Evolutionary conservation across 1,140 invertebrate genomes (phyloP).

Genomic region (Maniola jurtina): DNA sequence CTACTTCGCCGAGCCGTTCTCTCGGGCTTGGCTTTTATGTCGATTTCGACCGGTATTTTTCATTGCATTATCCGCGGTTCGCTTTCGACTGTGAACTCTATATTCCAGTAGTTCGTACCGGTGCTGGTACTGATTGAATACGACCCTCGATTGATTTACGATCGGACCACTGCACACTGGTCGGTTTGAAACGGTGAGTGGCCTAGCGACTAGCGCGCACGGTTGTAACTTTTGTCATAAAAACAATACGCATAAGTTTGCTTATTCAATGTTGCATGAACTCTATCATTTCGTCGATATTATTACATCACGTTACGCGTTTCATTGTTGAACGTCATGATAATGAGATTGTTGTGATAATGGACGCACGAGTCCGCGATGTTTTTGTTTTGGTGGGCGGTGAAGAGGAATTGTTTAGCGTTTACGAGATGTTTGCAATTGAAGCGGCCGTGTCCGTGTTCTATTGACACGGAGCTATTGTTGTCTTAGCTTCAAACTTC

Average conservation of each 20-base stretch:
- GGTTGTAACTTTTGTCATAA: conserved; percentile 18
- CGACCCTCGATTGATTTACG: conserved; percentile 59
- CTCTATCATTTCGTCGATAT: conserved; percentile 24
- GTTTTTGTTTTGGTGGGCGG: conserved; percentile 47
- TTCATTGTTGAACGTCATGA: neutral
- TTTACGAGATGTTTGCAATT: conserved; percentile 52
- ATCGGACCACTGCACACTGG: conserved; percentile 37
- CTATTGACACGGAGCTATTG: conserved; percentile 60
- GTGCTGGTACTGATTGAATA: conserved; percentile 43
- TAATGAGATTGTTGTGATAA: conserved; percentile 5
- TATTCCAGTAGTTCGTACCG: conserved; percentile 47
- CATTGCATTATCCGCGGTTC: conserved; percentile 51
- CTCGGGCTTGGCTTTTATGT: conserved; percentile 36
- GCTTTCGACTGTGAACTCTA: conserved; percentile 44
- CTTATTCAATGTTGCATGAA: conserved; percentile 32
- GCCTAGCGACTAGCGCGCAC: conserved; percentile 20
- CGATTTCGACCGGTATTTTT: conserved; percentile 56
- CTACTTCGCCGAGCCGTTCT: conserved; percentile 42
- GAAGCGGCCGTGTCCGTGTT: conserved; percentile 51
- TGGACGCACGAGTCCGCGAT: conserved; percentile 7
- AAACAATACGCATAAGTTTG: conserved; percentile 24
- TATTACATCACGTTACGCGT: conserved; percentile 15
- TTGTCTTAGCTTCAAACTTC: conserved; percentile 36
- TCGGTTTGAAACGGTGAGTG: conserved; percentile 65
- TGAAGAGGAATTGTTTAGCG: conserved; percentile 38